These are phyloP conservation scores for Acinonyx jubatus DNA, from an alignment of 2,113 vertebrate species.

Conservation along the genomic window DNA sequence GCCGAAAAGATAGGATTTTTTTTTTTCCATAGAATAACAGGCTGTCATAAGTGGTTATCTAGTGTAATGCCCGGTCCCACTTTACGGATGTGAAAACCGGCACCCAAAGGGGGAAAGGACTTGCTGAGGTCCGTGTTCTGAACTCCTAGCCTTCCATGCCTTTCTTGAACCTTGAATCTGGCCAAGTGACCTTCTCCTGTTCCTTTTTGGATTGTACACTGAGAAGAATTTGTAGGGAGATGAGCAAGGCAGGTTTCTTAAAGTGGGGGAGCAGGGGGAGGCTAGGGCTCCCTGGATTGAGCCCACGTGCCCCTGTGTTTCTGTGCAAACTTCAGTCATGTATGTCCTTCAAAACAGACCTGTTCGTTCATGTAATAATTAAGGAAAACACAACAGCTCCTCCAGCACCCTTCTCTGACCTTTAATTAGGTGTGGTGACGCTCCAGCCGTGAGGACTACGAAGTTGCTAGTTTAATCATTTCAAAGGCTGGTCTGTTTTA, in stretches of 20 bases:
- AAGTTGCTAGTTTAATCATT: constrained; percentile 57
- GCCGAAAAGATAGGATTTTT: background rate
- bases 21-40: background rate
- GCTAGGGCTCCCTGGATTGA: background rate
- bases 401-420: background rate
- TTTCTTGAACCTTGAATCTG: background rate
- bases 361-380: constrained; percentile 56
- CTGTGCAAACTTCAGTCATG: background rate
- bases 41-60: background rate
- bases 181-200: background rate
- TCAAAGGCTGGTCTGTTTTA: constrained; percentile 74
- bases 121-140: background rate
- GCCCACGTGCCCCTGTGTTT: background rate
- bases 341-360: background rate
- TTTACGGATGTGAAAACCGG: background rate
- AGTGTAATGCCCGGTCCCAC: background rate
- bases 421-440: constrained; percentile 73
- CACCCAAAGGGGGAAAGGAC: background rate
- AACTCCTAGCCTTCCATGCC: background rate
- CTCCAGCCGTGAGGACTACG: background rate
- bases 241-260: background rate
- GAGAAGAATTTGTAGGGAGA: background rate
- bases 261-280: background rate
- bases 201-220: background rate
- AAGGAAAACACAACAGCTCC: constrained; percentile 31